Base-by-base conservation (phyloP, 2,797 vertebrate genomes). In the Cuniculus paca region DNA sequence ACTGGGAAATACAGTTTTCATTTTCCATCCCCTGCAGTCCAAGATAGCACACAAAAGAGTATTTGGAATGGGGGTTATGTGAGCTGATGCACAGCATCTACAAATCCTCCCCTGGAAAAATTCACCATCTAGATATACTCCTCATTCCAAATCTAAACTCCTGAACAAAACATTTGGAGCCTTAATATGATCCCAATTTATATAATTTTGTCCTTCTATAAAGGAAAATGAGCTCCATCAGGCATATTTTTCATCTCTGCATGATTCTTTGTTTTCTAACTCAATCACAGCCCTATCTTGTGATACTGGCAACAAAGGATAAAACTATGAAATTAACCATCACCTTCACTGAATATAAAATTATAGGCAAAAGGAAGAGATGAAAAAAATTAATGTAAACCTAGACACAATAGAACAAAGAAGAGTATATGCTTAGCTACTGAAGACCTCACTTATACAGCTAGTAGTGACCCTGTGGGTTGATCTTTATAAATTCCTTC, bases 1-100 rank as follows among this genome's bases (percentile, higher is more conserved):
- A 91, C 54, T 65, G 60, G 63, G 68, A 94, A 94, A 77, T 93
- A 45, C 2, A 68, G 28, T 39, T 96, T 96, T 94, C 70, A 60
- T 96, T 93, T 95, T 80, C 58, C 10, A 86, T 39, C n/a, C 42
- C 88, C 14, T 48, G 48, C 63, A 93, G 72, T 63, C 72, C 19
- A 84, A 80, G 70, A 72, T 4, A 84, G 9, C 28, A 84, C 58
- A 81, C 34, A 70, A 82, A 70, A 94, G 39, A 34, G 36, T 45
- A 20, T 85, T 88, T 88, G 42, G 50, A 79, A 45, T 50, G 24
- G 75, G 36, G 8, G 20, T 80, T 91, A 48, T 63, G 1, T 87
- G 50, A 92, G 74, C n/a, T n/a, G 77, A 4, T 39, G 19, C 4
- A 1, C 39, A 81, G 19, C 22, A 65, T 54, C 50, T 61, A 9